Conservation (phyloP, 2,888 invertebrate species). For the Xylota sylvarum region DNA sequence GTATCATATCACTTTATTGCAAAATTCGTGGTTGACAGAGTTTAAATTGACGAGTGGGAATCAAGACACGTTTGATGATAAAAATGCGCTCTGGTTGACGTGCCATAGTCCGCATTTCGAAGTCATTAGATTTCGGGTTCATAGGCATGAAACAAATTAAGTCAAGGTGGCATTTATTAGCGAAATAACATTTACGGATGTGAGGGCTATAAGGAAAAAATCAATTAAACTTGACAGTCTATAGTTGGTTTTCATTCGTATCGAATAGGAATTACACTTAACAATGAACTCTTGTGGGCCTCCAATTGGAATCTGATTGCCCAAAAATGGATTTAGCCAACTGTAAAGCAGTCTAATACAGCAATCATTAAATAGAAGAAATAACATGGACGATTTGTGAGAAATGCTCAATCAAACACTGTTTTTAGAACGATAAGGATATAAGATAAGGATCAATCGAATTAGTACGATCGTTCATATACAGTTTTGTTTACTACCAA, state of each 20-base stretch:
- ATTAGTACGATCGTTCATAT: too few species aligned
- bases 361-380: too few species aligned
- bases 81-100: conserved; percentile 16
- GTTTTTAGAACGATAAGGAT: too few species aligned
- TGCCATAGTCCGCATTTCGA: conserved; percentile 30
- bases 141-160: conserved; percentile 45
- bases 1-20: conserved; percentile 9
- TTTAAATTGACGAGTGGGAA: background rate
- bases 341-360: too few species aligned
- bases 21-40: conserved; percentile 10
- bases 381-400: too few species aligned
- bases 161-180: conserved; percentile 60
- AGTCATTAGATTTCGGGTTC: conserved; percentile 53
- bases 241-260: background rate
- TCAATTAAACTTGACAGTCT: conserved; percentile 59
- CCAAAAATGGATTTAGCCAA: background rate
- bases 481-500: too few species aligned
- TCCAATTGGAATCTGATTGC: background rate
- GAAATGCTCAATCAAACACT: too few species aligned
- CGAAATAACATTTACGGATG: conserved; percentile 9
- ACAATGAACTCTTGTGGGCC: background rate
- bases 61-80: conserved; percentile 46
- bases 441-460: too few species aligned
- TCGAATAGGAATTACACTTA: conserved; percentile 29
- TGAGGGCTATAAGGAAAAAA: conserved; percentile 13